phyloP scores from a whole-genome alignment of 1,140 invertebrate genomes.

The Octopus bimaculoides region DNA sequence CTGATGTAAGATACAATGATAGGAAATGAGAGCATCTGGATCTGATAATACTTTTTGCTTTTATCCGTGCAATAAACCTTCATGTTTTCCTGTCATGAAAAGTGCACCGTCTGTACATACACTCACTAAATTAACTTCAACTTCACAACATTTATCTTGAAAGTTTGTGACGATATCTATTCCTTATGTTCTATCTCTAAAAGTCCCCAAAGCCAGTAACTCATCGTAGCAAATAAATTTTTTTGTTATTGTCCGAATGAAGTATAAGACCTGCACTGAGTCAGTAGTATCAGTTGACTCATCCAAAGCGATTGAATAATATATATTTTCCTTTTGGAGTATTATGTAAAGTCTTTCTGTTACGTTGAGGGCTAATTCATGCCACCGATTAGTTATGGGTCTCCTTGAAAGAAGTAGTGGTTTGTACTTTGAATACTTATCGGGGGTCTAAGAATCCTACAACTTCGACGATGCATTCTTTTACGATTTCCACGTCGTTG shows the following conservation, averaged over 20 bases:
- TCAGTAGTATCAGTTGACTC: slow-evolving; percentile 11
- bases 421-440: neutral
- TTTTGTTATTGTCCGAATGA: neutral
- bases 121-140: slow-evolving; percentile 8
- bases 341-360: neutral
- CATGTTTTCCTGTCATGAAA: neutral
- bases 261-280: neutral
- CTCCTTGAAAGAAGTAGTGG: slow-evolving; percentile 2
- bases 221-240: neutral
- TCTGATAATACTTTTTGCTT: neutral
- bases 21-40: neutral
- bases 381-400: slow-evolving; percentile 2
- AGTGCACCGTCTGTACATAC: neutral
- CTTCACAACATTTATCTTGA: neutral
- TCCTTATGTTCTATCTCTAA: slow-evolving; percentile 1
- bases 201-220: slow-evolving; percentile 4
- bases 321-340: slow-evolving; percentile 11
- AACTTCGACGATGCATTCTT: slow-evolving; percentile 11
- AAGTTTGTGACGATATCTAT: neutral
- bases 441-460: slow-evolving; percentile 4
- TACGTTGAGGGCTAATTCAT: slow-evolving; percentile 6
- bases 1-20: neutral
- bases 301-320: slow-evolving; percentile 3
- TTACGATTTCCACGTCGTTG: neutral
- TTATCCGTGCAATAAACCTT: slow-evolving; percentile 7